A percentile compares a stretch with the other conserved stretches of the same genome.
Evolutionary conservation across 23 tunicate species (phyloP).

Genomic region (Halocynthia aurantium): DNA sequence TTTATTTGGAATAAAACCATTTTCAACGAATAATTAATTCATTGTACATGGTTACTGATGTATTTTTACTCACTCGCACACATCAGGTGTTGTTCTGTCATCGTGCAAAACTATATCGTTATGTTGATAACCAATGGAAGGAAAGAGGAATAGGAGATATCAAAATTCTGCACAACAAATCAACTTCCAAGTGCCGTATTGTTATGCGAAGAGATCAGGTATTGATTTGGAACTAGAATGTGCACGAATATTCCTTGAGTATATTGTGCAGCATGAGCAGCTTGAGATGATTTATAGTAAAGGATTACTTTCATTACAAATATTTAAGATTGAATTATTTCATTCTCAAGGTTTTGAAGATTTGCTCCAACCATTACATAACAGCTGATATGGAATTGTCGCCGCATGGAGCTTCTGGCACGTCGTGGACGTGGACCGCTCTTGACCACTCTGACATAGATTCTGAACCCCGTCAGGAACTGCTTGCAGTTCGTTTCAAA

Average conservation of each 20-base stretch:
- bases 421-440: slow-evolving; percentile 85
- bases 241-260: not conserved
- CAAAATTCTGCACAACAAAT: slow-evolving; percentile 58
- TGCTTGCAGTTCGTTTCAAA: slow-evolving; percentile 80
- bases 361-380: slow-evolving; percentile 90
- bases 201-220: slow-evolving; percentile 96
- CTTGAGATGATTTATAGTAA: not conserved
- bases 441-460: slow-evolving; percentile 62
- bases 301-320: too few species aligned
- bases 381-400: slow-evolving; percentile 30
- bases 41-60: too few species aligned
- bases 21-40: too few species aligned
- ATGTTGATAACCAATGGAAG: slow-evolving; percentile 72
- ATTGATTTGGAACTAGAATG: not conserved
- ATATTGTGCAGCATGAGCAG: not conserved
- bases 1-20: too few species aligned
- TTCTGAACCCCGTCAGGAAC: slow-evolving; percentile 31
- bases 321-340: not conserved
- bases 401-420: slow-evolving; percentile 35
- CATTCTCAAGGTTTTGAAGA: slow-evolving; percentile 62
- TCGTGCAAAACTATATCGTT: slow-evolving; percentile 77
- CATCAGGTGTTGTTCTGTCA: slow-evolving; percentile 48
- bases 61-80: not conserved
- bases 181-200: slow-evolving; percentile 44
- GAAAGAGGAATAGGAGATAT: slow-evolving; percentile 90